Evolutionary conservation across 1,140 invertebrate genomes (phyloP), one percentile per base, ranked within the genome.

Genomic region (Coelopa frigida): DNA sequence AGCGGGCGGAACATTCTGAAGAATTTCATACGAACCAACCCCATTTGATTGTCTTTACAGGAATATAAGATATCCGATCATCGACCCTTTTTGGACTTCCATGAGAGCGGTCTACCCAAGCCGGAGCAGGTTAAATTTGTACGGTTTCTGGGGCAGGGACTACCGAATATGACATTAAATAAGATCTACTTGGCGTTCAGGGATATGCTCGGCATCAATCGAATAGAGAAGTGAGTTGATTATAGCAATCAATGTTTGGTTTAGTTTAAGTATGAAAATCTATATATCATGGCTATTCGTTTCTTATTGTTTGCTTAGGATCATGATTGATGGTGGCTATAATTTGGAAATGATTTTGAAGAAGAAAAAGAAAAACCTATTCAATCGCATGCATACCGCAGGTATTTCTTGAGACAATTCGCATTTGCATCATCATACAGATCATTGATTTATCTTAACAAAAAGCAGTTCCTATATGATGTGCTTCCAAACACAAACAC

Each of bases 21-120:
- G 33, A 14, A 39, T 21, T 22, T 46, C n/a, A n/a, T n/a, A n/a
- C n/a, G n/a, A n/a, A n/a, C n/a, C n/a, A n/a, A n/a, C n/a, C n/a
- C n/a, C n/a, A n/a, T n/a, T n/a, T n/a, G n/a, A n/a, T n/a, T n/a
- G n/a, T 40, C 11, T 8, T 8, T n/a, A 32, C 40, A 68, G 64
- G 64, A 67, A 65, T 68, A 68, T 67, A 62, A 68, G 61, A 65
- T 68, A 57, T 60, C 63, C 60, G 64, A 68, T 68, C 64, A 68
- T 68, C 56, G 64, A 64, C 64, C 64, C 61, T 68, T 68, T 67
- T 62, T 68, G 64, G 64, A 68, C 59, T 68, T 68, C 60, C 64
- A 68, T 62, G 64, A 68, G 62, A 68, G 64, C 55, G 64, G 64
- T 55, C 53, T 70, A 64, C 61, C 64, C 54, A 70, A 68, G 56